These are phyloP conservation scores for Malaclemys terrapin DNA, from an alignment of 2,113 vertebrate species.

Conservation along the genomic window DNA sequence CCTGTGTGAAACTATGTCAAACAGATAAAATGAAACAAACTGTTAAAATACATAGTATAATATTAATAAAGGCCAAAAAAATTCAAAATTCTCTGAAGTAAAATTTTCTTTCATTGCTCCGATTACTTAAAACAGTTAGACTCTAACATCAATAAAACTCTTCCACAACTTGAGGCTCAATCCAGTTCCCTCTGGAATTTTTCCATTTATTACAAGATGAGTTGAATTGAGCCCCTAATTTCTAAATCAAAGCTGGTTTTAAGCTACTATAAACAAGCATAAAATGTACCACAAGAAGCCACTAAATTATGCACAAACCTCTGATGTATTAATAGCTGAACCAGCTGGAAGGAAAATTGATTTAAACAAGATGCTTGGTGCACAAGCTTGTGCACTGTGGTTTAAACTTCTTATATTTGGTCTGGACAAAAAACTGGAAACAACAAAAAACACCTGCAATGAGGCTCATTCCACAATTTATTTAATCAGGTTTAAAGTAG, in stretches of 20 bases:
- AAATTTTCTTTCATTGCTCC: neutral
- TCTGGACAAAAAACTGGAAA: neutral
- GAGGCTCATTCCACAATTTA: neutral
- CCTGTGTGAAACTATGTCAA: neutral
- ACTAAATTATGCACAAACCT: neutral
- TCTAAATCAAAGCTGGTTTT: neutral
- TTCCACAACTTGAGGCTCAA: conserved; percentile 3
- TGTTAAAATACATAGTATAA: neutral
- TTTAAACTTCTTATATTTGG: neutral
- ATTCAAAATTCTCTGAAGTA: neutral
- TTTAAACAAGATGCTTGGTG: neutral
- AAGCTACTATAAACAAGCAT: neutral
- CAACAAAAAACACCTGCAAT: neutral
- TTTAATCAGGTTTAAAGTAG: neutral
- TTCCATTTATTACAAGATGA: neutral
- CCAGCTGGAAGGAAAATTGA: neutral
- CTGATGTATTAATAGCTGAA: neutral
- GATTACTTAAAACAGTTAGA: neutral
- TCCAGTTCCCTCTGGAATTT: neutral
- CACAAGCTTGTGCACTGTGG: neutral
- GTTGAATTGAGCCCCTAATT: neutral
- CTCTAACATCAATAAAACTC: neutral
- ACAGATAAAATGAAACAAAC: neutral
- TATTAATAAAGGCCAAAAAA: neutral
- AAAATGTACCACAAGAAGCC: neutral